A percentile compares a stretch with the other conserved stretches of the same genome.
Conservation (phyloP, 2,113 vertebrate genomes). For the Ciconia boyciana region DNA sequence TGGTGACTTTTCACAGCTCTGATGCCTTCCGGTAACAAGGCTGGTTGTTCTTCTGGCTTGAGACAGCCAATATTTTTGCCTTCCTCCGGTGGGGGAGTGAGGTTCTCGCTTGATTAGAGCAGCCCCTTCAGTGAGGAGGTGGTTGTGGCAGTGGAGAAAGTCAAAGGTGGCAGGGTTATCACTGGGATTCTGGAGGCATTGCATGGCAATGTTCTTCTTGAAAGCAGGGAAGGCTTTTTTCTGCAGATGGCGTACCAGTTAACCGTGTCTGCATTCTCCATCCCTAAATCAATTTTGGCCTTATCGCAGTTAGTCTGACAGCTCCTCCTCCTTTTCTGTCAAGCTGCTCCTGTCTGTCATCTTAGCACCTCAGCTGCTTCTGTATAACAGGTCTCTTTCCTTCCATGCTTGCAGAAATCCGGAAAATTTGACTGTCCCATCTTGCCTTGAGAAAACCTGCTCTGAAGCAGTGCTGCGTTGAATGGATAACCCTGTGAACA, state of each 20-base stretch:
- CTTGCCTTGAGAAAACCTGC: constrained; percentile 4
- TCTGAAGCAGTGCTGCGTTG: not conserved
- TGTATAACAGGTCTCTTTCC: constrained; percentile 49
- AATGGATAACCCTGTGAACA: constrained; percentile 7
- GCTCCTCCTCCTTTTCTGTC: constrained; percentile 43
- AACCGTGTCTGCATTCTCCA: not conserved
- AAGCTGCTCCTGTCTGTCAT: constrained; percentile 45
- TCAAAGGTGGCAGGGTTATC: not conserved
- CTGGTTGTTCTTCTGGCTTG: not conserved
- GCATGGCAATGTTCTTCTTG: not conserved
- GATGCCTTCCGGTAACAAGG: not conserved
- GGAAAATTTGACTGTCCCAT: constrained; percentile 4
- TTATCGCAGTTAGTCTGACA: constrained; percentile 29
- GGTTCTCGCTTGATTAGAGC: not conserved
- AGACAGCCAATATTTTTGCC: not conserved
- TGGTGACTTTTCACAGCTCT: not conserved
- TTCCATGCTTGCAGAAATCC: constrained; percentile 18
- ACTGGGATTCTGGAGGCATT: not conserved
- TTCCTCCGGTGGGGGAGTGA: not conserved
- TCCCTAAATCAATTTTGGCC: constrained; percentile 16
- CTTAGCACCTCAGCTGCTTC: constrained; percentile 55
- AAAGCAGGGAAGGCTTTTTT: not conserved
- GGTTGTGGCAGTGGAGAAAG: not conserved
- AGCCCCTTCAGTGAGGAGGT: not conserved
- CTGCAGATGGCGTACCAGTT: not conserved